Base-by-base conservation (phyloP, 2,113 vertebrate genomes). In the Arvicanthis niloticus region DNA sequence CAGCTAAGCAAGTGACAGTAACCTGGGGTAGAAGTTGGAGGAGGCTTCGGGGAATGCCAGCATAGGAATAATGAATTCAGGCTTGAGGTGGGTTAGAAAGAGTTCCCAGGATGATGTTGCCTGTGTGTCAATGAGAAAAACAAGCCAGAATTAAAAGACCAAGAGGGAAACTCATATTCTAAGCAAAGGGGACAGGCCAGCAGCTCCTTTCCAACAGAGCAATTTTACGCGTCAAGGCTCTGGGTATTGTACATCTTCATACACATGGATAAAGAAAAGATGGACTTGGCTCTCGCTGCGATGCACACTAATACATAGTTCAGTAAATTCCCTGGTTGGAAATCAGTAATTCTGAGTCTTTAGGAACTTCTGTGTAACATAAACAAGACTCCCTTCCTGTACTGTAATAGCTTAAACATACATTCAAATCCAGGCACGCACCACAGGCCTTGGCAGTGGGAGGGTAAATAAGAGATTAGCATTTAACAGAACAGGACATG, bases 401-500 rank as follows among this genome's bases (percentile, higher is more conserved):
- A 22, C 60, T 31, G 0, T 42, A 51, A 58, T 1, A 42, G 68
- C 62, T 87, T 84, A 91, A 91, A 96, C 88, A 87, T 45, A 92
- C 45, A 48, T 93, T 73, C 96, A 65, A 76, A 91, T 68, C 85
- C 62, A 13, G 75, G 88, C 37, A 19, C 0, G 16, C 51, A 93
- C 45, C 84, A 2, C 62, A 26, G 91, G 77, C 85, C 67, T 91
- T 73, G 86, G 93, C 91, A 89, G 81, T 88, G 65, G 89, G 29
- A 84, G 31, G 42, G 70, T 62, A 92, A 97, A 91, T 22, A 84
- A 78, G 91, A 97, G 94, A 78, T 96, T 58, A 88, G 89, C 67
- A 60, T 92, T 95, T 81, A 73, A 76, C 60, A 29, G 51, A 96
- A 96, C 16, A 70, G 31, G 77, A 51, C 97, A 96, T 73, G 56